Evolutionary conservation across 2,113 vertebrate genomes (phyloP), one percentile per base, ranked within the genome.

Genomic region (Hemichromis elongatus): DNA sequence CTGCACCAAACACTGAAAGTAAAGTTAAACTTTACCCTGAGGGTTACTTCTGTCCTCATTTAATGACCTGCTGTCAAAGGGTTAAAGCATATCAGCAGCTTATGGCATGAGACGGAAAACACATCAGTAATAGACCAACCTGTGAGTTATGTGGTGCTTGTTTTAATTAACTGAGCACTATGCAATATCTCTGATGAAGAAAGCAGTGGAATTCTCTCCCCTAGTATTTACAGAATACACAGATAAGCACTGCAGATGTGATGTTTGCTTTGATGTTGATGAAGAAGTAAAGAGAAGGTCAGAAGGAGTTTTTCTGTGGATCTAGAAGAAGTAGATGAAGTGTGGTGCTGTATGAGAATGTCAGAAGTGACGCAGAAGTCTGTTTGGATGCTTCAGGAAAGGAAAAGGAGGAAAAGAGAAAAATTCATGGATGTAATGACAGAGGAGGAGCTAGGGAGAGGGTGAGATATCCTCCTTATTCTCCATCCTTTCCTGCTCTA

Each of bases 41-140:
- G 0, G 13, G 7, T 0, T 28, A 70, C 40, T 28, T 26, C 21
- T 70, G 66, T 70, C 66, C 21, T 70, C 40, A 70, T 0, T 40
- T 70, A 68, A 68, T 16, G 37, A 0, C 12, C 3, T 68, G 35
- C 33, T 66, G 10, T 63, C 19, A 37, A 8, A 63, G 33, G 1
- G 40, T 35, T 40, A 66, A 66, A 66, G 35, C 19, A 40, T 40
- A 66, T 66, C n/a, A 66, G 12, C 61, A 40, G n/a, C 10, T 66
- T 66, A 66, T 66, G 13, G 63, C 37, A 4, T 24, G 63, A 68
- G 8, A 42, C 5, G 5, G 37, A 45, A 26, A 42, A 10, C 61
- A 21, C 19, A 63, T 37, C 59, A 37, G 0, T 63, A 37, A 68
- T 2, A 9, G 6, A 66, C 37, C 35, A 66, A 35, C 61, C 35